phyloP scores from a whole-genome alignment of 1,140 invertebrate species.

The Eupristina koningsbergeri region DNA sequence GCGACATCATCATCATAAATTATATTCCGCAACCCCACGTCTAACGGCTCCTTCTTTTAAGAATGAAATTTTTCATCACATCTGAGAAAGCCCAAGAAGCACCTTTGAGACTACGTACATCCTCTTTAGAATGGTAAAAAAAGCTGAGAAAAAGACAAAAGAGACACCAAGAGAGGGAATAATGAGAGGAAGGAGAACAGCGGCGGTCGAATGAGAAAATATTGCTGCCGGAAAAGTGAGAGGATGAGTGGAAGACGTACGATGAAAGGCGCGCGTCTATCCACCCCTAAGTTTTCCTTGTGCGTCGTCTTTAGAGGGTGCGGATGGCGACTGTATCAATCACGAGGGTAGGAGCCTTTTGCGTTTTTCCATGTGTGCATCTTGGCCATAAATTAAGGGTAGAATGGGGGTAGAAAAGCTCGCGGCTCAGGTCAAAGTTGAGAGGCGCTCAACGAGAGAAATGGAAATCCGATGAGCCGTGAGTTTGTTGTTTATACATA shows the following conservation, averaged over 20 bases:
- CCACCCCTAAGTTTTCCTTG: not conserved
- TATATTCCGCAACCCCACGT: not conserved
- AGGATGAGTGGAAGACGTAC: not conserved
- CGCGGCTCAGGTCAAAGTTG: constrained; percentile 22
- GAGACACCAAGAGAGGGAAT: not conserved
- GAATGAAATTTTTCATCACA: not conserved
- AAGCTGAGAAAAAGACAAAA: not conserved
- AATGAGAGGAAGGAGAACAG: not conserved
- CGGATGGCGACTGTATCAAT: constrained; percentile 57
- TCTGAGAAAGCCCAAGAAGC: not conserved
- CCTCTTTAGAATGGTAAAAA: not conserved
- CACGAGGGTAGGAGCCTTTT: constrained; percentile 51
- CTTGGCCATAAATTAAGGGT: constrained; percentile 60
- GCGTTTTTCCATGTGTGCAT: constrained; percentile 36
- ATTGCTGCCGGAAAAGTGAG: not conserved
- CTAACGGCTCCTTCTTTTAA: not conserved
- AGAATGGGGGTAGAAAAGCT: constrained; percentile 53
- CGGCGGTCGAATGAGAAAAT: constrained; percentile 29
- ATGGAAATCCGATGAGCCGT: constrained; percentile 49
- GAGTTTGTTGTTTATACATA: not conserved
- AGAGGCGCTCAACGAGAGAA: constrained; percentile 29
- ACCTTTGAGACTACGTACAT: not conserved
- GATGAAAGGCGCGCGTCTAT: not conserved
- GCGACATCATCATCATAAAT: not conserved
- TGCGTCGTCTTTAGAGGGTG: not conserved